phyloP scores from a whole-genome alignment of 2,797 vertebrate species.

The Ctenopoma kingsleyae region DNA sequence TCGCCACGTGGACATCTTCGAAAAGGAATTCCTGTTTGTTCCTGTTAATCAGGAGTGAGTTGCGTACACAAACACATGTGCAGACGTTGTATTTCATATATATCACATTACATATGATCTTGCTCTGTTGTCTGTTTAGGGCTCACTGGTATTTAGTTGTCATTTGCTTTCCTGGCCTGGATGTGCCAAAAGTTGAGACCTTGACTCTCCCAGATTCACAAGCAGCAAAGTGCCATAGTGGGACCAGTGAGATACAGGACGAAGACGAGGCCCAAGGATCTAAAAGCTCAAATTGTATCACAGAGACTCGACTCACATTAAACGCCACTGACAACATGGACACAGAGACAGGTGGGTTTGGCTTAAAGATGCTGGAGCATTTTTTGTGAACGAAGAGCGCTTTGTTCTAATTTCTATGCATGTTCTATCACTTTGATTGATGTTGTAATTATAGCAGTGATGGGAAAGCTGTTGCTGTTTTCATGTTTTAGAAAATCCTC shows the following conservation, averaged over 20 bases:
- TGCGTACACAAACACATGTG: not conserved
- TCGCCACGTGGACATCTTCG: constrained; percentile 96
- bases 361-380: not conserved
- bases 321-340: constrained; percentile 34
- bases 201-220: constrained; percentile 28
- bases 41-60: constrained; percentile 99
- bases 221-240: constrained; percentile 2
- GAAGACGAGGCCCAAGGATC: constrained; percentile 30
- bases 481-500: constrained; percentile 56
- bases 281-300: constrained; percentile 26
- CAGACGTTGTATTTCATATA: not conserved
- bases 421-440: not conserved
- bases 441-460: not conserved
- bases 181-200: constrained; percentile 82
- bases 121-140: constrained; percentile 73
- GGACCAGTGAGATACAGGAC: constrained; percentile 19
- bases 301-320: constrained; percentile 24
- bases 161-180: constrained; percentile 94
- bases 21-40: constrained; percentile 97
- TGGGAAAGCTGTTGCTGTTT: not conserved
- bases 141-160: constrained; percentile 97
- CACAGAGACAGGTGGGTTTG: constrained; percentile 51
- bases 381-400: not conserved
- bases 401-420: not conserved
- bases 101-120: not conserved